These are phyloP conservation scores for Mizuhopecten yessoensis DNA, from an alignment of 1,140 invertebrate genomes.

Conservation along the genomic window DNA sequence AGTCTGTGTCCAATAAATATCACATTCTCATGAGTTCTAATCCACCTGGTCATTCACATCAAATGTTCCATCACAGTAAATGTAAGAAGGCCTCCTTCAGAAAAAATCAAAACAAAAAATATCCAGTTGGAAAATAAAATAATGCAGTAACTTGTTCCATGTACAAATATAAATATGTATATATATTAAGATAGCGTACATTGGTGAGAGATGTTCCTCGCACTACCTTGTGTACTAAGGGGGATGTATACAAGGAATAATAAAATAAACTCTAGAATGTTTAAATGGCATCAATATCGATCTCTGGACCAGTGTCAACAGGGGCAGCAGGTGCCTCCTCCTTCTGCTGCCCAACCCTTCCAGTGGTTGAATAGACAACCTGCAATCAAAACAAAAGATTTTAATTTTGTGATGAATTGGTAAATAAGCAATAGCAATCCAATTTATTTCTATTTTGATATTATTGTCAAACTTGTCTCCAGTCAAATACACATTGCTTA, in stretches of 20 bases:
- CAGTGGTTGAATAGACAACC: constrained; percentile 80
- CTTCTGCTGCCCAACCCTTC: constrained; percentile 77
- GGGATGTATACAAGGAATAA: constrained; percentile 12
- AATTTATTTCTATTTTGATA: no score
- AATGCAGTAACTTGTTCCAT: background rate
- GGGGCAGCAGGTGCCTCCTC: constrained; percentile 51
- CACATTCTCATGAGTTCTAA: background rate
- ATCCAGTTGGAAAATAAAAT: background rate
- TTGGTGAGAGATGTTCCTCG: background rate
- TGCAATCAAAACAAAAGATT: constrained; percentile 63
- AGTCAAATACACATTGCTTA: no score
- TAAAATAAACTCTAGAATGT: background rate
- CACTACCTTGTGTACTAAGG: background rate
- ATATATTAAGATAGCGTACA: background rate
- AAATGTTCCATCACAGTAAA: constrained; percentile 38
- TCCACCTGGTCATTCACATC: background rate
- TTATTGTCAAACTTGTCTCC: no score
- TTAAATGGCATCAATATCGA: constrained; percentile 80
- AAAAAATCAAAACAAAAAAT: constrained; percentile 21
- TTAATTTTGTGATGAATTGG: no score
- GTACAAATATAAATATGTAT: constrained; percentile 4
- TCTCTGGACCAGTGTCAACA: constrained; percentile 73
- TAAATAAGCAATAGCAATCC: no score
- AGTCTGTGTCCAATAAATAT: background rate
- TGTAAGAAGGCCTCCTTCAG: constrained; percentile 24